Conservation (phyloP, 1,140 invertebrate genomes). For the Ylistrum balloti region DNA sequence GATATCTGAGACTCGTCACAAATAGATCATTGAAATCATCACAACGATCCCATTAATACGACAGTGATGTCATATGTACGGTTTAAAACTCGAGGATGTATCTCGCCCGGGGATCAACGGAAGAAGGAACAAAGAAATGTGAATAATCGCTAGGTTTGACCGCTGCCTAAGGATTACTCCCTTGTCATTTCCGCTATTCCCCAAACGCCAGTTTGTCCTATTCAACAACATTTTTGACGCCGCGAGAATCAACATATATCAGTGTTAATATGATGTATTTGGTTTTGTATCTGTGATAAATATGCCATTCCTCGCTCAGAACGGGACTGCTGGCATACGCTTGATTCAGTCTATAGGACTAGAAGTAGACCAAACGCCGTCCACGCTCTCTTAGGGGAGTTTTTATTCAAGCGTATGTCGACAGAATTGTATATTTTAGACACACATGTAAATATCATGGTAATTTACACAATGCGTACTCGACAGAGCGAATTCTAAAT, state of each 20-base stretch:
- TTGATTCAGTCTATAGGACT: background rate
- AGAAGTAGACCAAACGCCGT: background rate
- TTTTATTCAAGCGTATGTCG: background rate
- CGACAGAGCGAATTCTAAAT: too few species aligned
- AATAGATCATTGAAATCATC: background rate
- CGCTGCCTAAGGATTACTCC: background rate
- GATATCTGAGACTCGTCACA: background rate
- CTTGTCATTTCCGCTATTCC: conserved; percentile 17
- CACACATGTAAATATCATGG: background rate
- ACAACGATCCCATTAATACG: background rate
- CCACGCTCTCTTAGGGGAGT: background rate
- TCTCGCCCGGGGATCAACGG: background rate
- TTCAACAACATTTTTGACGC: conserved; percentile 33
- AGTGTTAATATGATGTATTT: conserved; percentile 35
- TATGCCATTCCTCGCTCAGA: background rate
- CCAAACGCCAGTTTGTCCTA: background rate
- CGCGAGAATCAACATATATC: conserved; percentile 25
- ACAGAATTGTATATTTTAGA: background rate
- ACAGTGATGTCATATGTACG: background rate
- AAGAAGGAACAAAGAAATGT: background rate
- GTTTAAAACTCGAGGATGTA: background rate
- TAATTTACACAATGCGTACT: background rate
- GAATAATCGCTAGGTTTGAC: background rate
- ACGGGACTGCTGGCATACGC: background rate
- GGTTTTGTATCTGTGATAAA: background rate